Evolutionary conservation across 2,888 invertebrate species (phyloP).

Genomic region (Ecdyonurus torrentis): DNA sequence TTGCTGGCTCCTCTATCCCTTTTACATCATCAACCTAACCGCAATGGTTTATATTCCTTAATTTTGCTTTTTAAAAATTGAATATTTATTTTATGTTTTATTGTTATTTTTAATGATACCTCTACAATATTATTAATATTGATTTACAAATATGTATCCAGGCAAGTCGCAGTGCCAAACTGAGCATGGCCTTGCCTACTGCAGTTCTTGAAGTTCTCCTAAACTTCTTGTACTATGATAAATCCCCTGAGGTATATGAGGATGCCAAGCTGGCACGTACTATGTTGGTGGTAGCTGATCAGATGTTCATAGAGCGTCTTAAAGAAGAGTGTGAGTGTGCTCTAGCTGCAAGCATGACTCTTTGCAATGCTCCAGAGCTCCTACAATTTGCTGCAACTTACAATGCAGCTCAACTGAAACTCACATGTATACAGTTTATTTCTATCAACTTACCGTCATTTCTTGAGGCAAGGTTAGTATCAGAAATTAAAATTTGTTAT

Average conservation of each 20-base stretch:
- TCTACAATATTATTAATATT: neutral
- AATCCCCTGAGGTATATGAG: slow-evolving; percentile 37
- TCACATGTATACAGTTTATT: slow-evolving; percentile 59
- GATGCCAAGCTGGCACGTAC: slow-evolving; percentile 50
- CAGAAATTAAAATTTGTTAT: no score
- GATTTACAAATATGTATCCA: neutral
- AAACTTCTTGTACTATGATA: slow-evolving; percentile 59
- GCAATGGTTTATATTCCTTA: no score
- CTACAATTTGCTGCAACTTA: slow-evolving; percentile 58
- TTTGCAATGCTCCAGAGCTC: slow-evolving; percentile 60
- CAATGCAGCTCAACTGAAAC: slow-evolving; percentile 54
- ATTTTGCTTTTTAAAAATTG: no score
- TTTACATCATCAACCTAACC: no score
- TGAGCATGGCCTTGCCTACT: slow-evolving; percentile 41
- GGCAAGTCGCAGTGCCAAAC: slow-evolving; percentile 21
- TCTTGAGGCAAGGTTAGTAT: slow-evolving; percentile 40
- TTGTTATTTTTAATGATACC: neutral
- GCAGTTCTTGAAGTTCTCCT: slow-evolving; percentile 46
- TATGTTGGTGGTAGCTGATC: slow-evolving; percentile 62
- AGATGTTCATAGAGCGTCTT: slow-evolving; percentile 52
- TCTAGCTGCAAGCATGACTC: slow-evolving; percentile 43
- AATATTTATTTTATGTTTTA: no score
- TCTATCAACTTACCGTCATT: slow-evolving; percentile 54
- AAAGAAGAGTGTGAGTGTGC: slow-evolving; percentile 54
- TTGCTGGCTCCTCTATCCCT: no score